phyloP scores from a whole-genome alignment of 2,797 vertebrate genomes.

The Galaxias olidus region DNA sequence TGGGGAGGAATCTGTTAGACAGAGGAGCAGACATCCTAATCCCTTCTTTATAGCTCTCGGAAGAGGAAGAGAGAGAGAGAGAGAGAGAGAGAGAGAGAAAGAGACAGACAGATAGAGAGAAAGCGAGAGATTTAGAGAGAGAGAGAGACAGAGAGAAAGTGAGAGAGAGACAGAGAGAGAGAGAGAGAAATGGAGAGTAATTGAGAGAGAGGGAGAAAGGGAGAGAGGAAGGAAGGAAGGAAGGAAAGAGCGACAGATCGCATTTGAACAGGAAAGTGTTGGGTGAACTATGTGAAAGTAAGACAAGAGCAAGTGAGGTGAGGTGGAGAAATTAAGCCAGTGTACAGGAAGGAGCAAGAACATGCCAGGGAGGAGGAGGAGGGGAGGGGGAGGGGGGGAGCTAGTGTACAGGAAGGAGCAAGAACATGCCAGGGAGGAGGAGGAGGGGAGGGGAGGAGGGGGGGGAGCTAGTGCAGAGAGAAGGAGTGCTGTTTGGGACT shows the following conservation, averaged over 20 bases:
- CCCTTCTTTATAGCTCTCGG: constrained; percentile 1
- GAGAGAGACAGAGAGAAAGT: not conserved
- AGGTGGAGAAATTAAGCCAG: no score
- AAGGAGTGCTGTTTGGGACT: constrained; percentile 20
- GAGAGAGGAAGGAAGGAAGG: not conserved
- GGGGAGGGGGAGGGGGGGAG: no score
- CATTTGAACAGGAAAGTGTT: not conserved
- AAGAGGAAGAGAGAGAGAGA: not conserved
- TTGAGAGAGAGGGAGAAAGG: not conserved
- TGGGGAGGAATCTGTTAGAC: constrained; percentile 20
- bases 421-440: no score
- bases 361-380: not conserved
- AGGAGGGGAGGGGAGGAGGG: not conserved
- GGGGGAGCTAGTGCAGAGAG: not conserved
- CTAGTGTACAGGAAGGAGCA: no score
- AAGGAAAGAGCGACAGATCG: not conserved
- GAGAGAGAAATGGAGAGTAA: not conserved
- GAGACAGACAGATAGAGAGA: no score
- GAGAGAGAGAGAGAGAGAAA: not conserved
- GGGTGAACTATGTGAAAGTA: not conserved
- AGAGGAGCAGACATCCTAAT: not conserved
- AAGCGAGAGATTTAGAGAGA: not conserved
- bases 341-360: no score
- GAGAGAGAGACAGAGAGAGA: not conserved
- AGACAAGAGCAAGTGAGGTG: not conserved